Evolutionary conservation across 2,797 vertebrate species (phyloP), one percentile per base, ranked within the genome.

Genomic region (Paratrypauchen microcephalus): DNA sequence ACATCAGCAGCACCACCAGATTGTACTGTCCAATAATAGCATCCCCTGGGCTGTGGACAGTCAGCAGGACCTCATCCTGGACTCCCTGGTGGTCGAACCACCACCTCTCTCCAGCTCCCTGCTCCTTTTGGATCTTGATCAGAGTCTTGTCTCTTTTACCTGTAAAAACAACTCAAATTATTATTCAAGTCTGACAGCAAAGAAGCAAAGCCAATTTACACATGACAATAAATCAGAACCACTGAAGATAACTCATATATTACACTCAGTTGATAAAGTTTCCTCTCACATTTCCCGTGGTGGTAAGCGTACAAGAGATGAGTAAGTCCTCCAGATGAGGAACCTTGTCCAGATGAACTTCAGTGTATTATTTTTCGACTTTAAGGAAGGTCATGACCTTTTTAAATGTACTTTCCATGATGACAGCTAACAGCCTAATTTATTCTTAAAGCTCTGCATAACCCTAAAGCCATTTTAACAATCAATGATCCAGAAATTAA

Each of bases 1-100:
- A 89, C 58, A 83, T 76, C 57, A 93, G 16, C 75, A 90, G 65
- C 65, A 92, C 79, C 1, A 68, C 74, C 77, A 94, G 71, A 0
- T 23, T 72, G 71, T 94, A 92, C 0, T 71, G 78, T 26, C 93
- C 93, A n/a, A 94, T 80, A 11, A 87, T 75, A 7, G 93, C 90
- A 9, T 92, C 85, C 0, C 85, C 83, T 5, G 93, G 93, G 68
- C 93, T 94, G 80, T 92, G 80, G 21, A 94, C 47, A 1, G 83
- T 93, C 71, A 95, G 69, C 72, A 94, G 69, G 1, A 87, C 54
- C 56, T 92, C 90, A 7, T 78, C 79, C 65, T 93, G 90, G 0
- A 58, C 85, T 56, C 15, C 26, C 80, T 89, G 83, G 66, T 91
- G 87, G 70, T 58, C 59, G 66, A 94, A 92, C 91, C 93, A 93